A percentile compares a stretch with the other conserved stretches of the same genome.
These are phyloP conservation scores for Tenodera sinensis DNA, from an alignment of 2,888 invertebrate genomes.

Conservation along the genomic window DNA sequence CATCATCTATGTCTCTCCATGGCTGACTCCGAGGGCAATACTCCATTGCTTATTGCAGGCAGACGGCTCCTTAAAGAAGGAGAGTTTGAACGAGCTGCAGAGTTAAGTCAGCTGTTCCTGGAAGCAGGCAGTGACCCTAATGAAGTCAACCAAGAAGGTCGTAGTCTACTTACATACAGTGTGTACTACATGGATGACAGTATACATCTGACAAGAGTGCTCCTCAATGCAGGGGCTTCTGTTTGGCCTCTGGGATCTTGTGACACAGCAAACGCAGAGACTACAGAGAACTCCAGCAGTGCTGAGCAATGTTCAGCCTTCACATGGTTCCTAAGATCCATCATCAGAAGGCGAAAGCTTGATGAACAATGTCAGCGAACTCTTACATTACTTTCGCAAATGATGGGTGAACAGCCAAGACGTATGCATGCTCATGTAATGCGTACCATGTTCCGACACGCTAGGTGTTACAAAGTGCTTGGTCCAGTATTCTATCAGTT, in stretches of 20 bases:
- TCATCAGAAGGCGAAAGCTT: constrained; percentile 37
- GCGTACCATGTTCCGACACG: constrained; percentile 40
- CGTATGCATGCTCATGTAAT: constrained; percentile 39
- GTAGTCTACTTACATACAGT: constrained; percentile 38
- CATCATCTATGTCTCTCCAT: constrained; percentile 14
- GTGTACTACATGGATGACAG: constrained; percentile 38
- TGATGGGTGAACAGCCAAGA: constrained; percentile 38
- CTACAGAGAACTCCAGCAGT: background rate
- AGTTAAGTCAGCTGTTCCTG: constrained; percentile 35
- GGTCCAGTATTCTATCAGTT: constrained; percentile 40
- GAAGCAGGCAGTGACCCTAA: constrained; percentile 37
- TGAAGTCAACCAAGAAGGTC: constrained; percentile 36
- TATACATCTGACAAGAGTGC: constrained; percentile 37
- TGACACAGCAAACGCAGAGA: background rate
- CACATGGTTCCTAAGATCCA: constrained; percentile 39
- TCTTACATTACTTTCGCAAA: constrained; percentile 34
- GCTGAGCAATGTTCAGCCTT: constrained; percentile 34
- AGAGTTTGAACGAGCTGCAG: constrained; percentile 35
- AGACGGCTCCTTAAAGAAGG: constrained; percentile 36
- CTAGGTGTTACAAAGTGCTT: constrained; percentile 37
- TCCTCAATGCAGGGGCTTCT: constrained; percentile 39
- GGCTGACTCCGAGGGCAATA: constrained; percentile 35
- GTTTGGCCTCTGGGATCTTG: constrained; percentile 35
- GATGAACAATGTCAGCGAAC: constrained; percentile 37
- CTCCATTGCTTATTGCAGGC: constrained; percentile 33